phyloP scores from a whole-genome alignment of 2,797 vertebrate genomes.

The Furcifer pardalis region DNA sequence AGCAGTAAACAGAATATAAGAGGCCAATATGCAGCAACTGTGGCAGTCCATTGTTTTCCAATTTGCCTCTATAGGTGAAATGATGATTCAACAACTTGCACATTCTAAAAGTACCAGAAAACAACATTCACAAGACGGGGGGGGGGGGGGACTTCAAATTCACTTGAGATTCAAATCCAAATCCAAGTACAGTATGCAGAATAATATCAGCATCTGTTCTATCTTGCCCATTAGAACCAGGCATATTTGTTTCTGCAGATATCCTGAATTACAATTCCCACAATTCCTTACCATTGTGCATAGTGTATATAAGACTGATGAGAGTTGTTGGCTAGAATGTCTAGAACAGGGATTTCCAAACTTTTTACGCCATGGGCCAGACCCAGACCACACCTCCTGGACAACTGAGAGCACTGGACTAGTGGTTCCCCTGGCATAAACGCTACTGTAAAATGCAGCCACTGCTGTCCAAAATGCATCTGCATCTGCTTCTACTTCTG shows the following conservation, averaged over 20 bases:
- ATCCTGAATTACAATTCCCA: background rate
- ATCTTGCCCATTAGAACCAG: background rate
- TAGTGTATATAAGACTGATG: background rate
- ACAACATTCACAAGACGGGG: background rate
- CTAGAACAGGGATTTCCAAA: too few species aligned
- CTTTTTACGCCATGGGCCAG: too few species aligned
- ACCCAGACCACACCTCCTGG: too few species aligned
- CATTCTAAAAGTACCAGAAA: background rate
- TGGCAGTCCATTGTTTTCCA: background rate
- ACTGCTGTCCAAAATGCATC: too few species aligned
- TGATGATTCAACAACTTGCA: background rate
- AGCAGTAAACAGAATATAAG: background rate
- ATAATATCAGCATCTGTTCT: background rate
- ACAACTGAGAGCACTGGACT: too few species aligned
- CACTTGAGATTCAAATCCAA: background rate
- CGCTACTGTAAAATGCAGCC: too few species aligned
- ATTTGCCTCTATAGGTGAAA: conserved; percentile 1
- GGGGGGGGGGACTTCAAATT: background rate
- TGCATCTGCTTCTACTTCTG: too few species aligned
- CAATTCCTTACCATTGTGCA: background rate
- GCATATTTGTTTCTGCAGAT: background rate
- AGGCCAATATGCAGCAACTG: background rate
- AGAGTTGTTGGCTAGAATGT: background rate
- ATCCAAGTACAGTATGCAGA: background rate
- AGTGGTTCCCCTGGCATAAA: too few species aligned